Base-by-base conservation (phyloP, 2,797 vertebrate species). In the Balearica regulorum region DNA sequence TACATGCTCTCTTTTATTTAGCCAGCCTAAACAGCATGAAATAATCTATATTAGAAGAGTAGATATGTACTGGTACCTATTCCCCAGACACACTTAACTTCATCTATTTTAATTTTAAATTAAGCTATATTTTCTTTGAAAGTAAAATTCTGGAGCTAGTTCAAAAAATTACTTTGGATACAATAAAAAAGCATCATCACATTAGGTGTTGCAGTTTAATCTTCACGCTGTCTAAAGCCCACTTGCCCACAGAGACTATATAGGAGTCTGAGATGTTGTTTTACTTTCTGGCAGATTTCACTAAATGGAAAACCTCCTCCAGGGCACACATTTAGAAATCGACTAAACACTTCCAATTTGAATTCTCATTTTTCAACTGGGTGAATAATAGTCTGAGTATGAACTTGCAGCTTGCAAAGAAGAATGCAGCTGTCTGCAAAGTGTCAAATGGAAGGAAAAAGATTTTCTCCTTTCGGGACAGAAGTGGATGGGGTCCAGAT, bases 351-450 rank as follows among this genome's bases (percentile, higher is more conserved):
- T 93, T 96, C 68, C 76, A 92, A 87, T 96, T 92, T 96, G n/a
- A 91, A 95, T 96, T 91, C 85, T 93, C 61, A 90, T 96, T 97
- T 97, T 94, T 96, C 87, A 95, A 44, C 39, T 88, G 39, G 62
- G 39, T 94, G 68, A 97, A 90, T 97, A 95, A 92, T 83, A 94
- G 65, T 48, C 65, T 84, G 94, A 90, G 49, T 44, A 70, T 48
- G 73, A 94, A 94, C 82, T 80, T 43, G 13, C 29, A 90, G 43
- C 46, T 60, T 89, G 66, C 58, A 83, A 60, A 89, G 60, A 83
- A 92, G 72, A 90, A 78, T 65, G 70, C 35, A 83, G 41, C 62
- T 86, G 76, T 78, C 79, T 86, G 49, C 21, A 77, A 83, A 93
- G 64, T 19, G 43, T 70, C 57, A 58, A 17, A 44, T 10, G 3